These are phyloP conservation scores for Gandaritis pyraliata DNA, from an alignment of 2,888 invertebrate genomes.

Conservation along the genomic window DNA sequence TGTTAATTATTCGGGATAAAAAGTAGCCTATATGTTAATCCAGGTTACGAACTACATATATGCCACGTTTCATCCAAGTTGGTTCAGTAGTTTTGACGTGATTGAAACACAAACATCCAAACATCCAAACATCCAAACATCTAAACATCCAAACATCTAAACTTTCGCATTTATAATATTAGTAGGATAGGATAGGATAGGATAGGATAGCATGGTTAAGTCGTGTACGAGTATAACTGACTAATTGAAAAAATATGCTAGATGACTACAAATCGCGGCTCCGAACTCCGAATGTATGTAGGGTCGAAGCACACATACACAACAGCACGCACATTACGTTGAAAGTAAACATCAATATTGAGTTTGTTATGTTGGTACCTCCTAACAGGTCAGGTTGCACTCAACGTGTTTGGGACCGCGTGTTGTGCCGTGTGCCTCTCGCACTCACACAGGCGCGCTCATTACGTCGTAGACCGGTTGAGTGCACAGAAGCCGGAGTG, in stretches of 20 bases:
- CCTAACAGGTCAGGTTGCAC: conserved; percentile 74
- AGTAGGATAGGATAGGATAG: no score
- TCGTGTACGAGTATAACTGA: no score
- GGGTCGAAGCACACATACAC: conserved; percentile 39
- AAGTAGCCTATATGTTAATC: no score
- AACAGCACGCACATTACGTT: conserved; percentile 49
- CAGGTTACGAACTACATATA: no score
- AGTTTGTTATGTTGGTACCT: conserved; percentile 61
- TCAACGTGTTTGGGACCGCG: conserved; percentile 70
- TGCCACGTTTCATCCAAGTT: no score
- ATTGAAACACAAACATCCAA: no score
- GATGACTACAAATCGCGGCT: conserved; percentile 2
- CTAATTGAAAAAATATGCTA: neutral
- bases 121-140: no score
- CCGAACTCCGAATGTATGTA: neutral
- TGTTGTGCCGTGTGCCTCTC: conserved; percentile 65
- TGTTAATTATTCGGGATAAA: no score
- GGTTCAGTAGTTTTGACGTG: no score
- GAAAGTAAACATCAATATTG: conserved; percentile 64
- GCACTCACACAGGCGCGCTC: conserved; percentile 48
- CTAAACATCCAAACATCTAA: no score
- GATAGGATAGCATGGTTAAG: no score
- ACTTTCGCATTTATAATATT: no score
- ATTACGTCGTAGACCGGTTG: conserved; percentile 32
- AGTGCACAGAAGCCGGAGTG: conserved; percentile 20